Evolutionary conservation across 2,113 vertebrate species (phyloP).

Genomic region (Petrocephalus microphthalmus): DNA sequence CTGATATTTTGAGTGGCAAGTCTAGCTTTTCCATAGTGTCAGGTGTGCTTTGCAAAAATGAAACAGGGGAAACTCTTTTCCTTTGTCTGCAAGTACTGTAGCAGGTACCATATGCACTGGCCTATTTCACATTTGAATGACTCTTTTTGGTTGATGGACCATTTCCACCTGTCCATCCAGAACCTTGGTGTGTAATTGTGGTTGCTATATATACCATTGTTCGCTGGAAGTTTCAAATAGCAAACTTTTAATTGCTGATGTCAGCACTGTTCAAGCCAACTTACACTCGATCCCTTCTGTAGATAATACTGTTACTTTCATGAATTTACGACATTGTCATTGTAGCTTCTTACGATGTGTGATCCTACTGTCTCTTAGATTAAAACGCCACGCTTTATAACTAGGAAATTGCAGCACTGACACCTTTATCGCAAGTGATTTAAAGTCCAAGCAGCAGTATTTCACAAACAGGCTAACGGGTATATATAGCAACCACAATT

Average conservation of each 20-base stretch:
- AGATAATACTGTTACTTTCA: slow-evolving; percentile 34
- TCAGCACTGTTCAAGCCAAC: slow-evolving; percentile 34
- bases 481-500: slow-evolving; percentile 46
- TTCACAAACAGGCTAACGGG: slow-evolving; percentile 55
- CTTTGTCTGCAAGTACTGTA: background rate
- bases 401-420: slow-evolving; percentile 56
- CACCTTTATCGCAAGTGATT: slow-evolving; percentile 51
- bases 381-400: slow-evolving; percentile 45
- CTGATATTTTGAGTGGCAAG: background rate
- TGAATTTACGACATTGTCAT: background rate
- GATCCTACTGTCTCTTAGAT: slow-evolving; percentile 29
- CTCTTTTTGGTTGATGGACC: background rate
- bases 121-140: background rate
- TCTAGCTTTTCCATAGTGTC: background rate
- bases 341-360: slow-evolving; percentile 30
- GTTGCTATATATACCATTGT: too few relatives aligned
- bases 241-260: slow-evolving; percentile 5
- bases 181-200: too few relatives aligned
- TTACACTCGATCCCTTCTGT: slow-evolving; percentile 39
- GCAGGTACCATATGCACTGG: background rate
- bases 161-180: background rate
- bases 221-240: background rate
- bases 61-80: background rate
- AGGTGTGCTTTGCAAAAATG: background rate
- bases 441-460: slow-evolving; percentile 47